Evolutionary conservation across 2,888 invertebrate species (phyloP).

Genomic region (Harpalus rubripes): DNA sequence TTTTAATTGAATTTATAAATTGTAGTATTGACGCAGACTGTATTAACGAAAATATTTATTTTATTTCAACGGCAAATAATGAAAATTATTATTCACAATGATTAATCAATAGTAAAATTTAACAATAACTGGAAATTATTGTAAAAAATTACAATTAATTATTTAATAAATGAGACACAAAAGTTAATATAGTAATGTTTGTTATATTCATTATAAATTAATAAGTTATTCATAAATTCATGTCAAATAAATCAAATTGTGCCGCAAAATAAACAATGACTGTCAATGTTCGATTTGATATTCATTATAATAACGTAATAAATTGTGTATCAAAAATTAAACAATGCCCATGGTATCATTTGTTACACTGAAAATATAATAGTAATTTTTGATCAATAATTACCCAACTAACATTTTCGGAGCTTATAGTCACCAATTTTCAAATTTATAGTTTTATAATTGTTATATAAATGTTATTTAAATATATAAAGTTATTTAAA

Average conservation of each 20-base stretch:
- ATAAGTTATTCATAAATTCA: slow-evolving; percentile 13
- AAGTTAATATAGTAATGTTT: background rate
- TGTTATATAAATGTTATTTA: no score
- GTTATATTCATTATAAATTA: background rate
- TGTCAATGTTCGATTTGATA: slow-evolving; percentile 8
- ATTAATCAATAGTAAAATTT: no score
- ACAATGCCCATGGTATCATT: background rate
- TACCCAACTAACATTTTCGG: no score
- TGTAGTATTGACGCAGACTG: no score
- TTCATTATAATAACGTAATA: slow-evolving; percentile 29
- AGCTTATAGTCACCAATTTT: no score
- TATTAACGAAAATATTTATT: background rate
- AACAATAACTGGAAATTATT: background rate
- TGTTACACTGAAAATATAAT: background rate
- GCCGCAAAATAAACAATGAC: slow-evolving; percentile 7
- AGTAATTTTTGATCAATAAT: background rate
- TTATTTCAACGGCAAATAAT: background rate
- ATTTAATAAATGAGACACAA: background rate
- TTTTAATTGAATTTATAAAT: background rate
- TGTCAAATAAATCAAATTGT: slow-evolving; percentile 26
- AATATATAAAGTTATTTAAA: no score
- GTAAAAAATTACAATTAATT: slow-evolving; percentile 1
- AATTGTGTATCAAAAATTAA: slow-evolving; percentile 34
- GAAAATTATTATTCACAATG: background rate
- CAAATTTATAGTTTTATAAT: no score